Evolutionary conservation across 2,888 invertebrate species (phyloP).

Genomic region (Xestia c-nigrum): DNA sequence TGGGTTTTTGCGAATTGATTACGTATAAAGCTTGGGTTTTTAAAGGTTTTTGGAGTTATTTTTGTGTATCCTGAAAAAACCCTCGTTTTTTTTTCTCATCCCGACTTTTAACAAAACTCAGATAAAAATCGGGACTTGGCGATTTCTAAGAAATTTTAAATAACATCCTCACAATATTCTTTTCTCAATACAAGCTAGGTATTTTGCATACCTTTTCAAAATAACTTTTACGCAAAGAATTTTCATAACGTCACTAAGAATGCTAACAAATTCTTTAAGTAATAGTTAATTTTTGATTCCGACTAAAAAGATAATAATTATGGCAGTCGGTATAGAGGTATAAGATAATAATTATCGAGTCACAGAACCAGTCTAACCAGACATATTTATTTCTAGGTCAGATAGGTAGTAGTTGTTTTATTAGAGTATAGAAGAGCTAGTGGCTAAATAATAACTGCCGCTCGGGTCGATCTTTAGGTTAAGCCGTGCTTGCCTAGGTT

Average conservation of each 20-base stretch:
- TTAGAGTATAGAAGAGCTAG: too few relatives aligned
- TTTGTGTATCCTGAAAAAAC: neutral
- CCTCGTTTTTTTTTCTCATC: neutral
- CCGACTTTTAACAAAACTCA: slow-evolving; percentile 1
- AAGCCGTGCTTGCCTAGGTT: too few relatives aligned
- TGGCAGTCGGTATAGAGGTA: too few relatives aligned
- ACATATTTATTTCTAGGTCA: too few relatives aligned
- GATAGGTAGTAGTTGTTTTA: too few relatives aligned
- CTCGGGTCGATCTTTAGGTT: too few relatives aligned
- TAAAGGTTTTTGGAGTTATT: neutral
- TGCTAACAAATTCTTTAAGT: too few relatives aligned
- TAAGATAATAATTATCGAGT: too few relatives aligned
- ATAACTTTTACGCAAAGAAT: slow-evolving; percentile 13
- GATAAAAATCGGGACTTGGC: neutral
- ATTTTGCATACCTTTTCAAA: slow-evolving; percentile 8
- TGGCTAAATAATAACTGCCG: too few relatives aligned
- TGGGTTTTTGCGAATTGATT: slow-evolving; percentile 25
- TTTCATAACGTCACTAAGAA: neutral
- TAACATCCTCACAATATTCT: slow-evolving; percentile 1
- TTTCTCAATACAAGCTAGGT: neutral
- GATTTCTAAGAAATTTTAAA: neutral
- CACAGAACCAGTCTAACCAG: too few relatives aligned
- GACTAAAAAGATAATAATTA: too few relatives aligned
- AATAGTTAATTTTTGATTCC: too few relatives aligned
- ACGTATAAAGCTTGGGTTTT: neutral